Conservation (phyloP, 2,888 invertebrate species). For the Lasioglossum morio region DNA sequence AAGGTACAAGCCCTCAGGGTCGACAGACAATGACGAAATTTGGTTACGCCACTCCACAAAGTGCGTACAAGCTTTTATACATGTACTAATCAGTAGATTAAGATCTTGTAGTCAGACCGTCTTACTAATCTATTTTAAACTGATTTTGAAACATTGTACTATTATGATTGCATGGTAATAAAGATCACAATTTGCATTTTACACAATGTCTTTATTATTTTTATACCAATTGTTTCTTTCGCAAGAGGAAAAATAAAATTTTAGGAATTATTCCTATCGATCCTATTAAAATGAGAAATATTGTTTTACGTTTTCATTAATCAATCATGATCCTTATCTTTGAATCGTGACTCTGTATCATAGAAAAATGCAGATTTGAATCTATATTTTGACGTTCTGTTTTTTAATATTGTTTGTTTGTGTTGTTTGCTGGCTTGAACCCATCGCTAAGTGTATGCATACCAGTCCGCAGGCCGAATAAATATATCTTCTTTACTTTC, state of each 20-base stretch:
- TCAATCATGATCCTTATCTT: background rate
- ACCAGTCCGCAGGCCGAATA: slow-evolving; percentile 65
- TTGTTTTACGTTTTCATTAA: background rate
- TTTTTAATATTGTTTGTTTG: background rate
- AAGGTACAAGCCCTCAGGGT: background rate
- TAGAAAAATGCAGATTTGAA: background rate
- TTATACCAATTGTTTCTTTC: background rate
- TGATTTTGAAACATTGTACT: background rate
- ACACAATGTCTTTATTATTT: background rate
- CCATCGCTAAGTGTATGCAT: slow-evolving; percentile 30
- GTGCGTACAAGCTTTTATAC: background rate
- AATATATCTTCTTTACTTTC: slow-evolving; percentile 76
- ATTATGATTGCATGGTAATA: background rate
- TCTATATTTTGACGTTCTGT: background rate
- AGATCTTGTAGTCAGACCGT: background rate
- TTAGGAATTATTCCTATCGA: background rate
- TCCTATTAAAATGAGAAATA: background rate
- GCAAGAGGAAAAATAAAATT: background rate
- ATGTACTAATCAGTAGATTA: background rate
- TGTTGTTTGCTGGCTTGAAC: background rate
- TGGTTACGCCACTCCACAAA: background rate
- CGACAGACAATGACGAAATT: background rate
- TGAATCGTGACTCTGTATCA: background rate
- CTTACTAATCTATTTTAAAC: background rate
- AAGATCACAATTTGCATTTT: background rate